These are phyloP conservation scores for Tetraodon nigroviridis DNA, from an alignment of 2,113 vertebrate genomes.

Conservation along the genomic window DNA sequence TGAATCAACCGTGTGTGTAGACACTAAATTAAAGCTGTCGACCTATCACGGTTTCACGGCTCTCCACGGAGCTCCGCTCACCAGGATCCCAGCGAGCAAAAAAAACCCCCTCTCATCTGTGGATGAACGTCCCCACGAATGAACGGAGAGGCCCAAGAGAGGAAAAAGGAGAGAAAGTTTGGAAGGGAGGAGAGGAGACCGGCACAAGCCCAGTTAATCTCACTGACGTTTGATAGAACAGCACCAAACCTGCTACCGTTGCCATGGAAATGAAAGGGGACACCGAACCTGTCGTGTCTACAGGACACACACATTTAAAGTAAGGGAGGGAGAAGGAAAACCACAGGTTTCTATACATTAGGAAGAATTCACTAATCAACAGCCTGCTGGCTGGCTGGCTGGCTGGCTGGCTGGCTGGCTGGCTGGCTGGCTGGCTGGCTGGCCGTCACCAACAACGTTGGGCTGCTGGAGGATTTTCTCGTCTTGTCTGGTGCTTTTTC, in stretches of 20 bases:
- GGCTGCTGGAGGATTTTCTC: conserved; percentile 19
- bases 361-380: no score
- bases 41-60: conserved; percentile 47
- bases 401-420: not conserved
- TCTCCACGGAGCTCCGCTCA: conserved; percentile 38
- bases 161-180: no score
- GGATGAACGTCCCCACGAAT: conserved; percentile 7
- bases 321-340: no score
- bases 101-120: conserved; percentile 30
- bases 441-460: conserved; percentile 1
- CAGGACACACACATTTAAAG: no score
- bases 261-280: no score
- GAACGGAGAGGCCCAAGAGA: no score
- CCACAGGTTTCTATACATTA: no score
- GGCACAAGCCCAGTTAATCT: no score
- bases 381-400: not conserved
- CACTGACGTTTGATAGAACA: no score
- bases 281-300: no score
- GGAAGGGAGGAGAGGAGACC: no score
- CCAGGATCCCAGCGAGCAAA: conserved; percentile 24
- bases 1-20: conserved; percentile 37
- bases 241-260: no score
- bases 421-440: not conserved
- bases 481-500: conserved; percentile 15
- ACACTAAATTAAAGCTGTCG: conserved; percentile 37